Conservation (phyloP, 2,888 invertebrate species). For the Phanerotoma sp. region DNA sequence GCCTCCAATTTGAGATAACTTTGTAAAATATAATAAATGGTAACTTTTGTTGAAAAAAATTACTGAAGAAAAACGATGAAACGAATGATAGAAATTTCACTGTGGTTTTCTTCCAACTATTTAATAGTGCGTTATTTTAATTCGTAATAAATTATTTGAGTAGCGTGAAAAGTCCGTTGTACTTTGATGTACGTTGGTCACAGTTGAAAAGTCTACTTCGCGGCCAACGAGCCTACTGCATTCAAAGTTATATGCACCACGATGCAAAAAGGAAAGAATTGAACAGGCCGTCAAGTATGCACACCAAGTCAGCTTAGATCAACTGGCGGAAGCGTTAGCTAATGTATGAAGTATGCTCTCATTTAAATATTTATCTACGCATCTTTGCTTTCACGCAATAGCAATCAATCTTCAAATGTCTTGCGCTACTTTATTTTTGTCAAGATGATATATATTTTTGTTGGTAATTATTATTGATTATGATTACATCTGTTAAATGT, state of each 20-base stretch:
- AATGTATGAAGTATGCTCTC: constrained; percentile 30
- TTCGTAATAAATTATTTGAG: constrained; percentile 7
- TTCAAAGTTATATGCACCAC: constrained; percentile 1
- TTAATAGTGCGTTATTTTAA: neutral
- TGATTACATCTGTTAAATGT: neutral
- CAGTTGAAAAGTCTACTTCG: constrained; percentile 19
- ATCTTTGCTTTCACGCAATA: constrained; percentile 35
- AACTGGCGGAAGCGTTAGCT: constrained; percentile 13
- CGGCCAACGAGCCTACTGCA: constrained; percentile 7
- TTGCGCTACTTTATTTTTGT: constrained; percentile 1
- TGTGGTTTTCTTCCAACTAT: too few relatives aligned
- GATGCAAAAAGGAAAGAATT: constrained; percentile 12
- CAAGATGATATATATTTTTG: neutral
- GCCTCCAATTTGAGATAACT: too few relatives aligned
- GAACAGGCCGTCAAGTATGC: constrained; percentile 2
- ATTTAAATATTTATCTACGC: constrained; percentile 46
- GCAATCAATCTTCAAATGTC: constrained; percentile 20
- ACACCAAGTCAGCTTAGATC: neutral
- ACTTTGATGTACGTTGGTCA: constrained; percentile 15
- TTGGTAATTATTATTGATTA: constrained; percentile 8
- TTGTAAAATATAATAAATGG: too few relatives aligned
- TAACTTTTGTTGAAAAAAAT: too few relatives aligned
- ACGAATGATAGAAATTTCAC: too few relatives aligned
- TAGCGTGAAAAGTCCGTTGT: constrained; percentile 1
- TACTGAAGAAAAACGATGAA: too few relatives aligned